Evolutionary conservation across 2,888 invertebrate genomes (phyloP).

Genomic region (Hofmannophila pseudospretella): DNA sequence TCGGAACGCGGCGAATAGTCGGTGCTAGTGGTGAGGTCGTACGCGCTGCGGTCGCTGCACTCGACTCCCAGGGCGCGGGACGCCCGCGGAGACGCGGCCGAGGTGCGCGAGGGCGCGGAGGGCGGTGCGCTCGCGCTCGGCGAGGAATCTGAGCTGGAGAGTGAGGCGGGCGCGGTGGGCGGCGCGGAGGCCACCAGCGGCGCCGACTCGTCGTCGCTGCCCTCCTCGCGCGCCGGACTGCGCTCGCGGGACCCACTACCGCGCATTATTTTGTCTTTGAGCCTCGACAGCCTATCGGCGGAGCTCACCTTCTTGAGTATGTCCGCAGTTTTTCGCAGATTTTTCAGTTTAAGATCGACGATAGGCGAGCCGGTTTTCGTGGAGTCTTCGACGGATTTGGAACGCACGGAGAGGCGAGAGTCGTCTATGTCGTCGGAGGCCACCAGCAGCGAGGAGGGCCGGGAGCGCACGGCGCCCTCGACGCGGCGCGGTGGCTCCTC

Average conservation of each 20-base stretch:
- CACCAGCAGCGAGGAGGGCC: slow-evolving; percentile 51
- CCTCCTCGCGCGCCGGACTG: slow-evolving; percentile 49
- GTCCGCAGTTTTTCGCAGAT: slow-evolving; percentile 53
- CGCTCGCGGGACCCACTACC: slow-evolving; percentile 54
- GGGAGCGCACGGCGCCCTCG: slow-evolving; percentile 26
- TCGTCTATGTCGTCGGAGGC: slow-evolving; percentile 33
- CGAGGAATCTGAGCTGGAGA: slow-evolving; percentile 1
- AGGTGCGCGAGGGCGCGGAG: too few relatives aligned
- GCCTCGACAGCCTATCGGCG: slow-evolving; percentile 54
- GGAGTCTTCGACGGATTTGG: slow-evolving; percentile 63
- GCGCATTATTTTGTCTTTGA: slow-evolving; percentile 59
- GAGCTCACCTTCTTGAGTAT: slow-evolving; percentile 59
- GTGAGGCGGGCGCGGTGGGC: slow-evolving; percentile 2
- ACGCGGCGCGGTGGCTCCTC: slow-evolving; percentile 15
- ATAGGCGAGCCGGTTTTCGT: slow-evolving; percentile 38
- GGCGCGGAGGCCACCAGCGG: slow-evolving; percentile 74
- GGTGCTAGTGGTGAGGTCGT: slow-evolving; percentile 34
- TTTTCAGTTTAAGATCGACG: slow-evolving; percentile 49
- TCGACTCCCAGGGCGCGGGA: slow-evolving; percentile 29
- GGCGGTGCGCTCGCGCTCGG: too few relatives aligned
- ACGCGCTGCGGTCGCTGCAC: slow-evolving; percentile 29
- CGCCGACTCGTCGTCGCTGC: slow-evolving; percentile 83
- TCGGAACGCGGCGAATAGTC: slow-evolving; percentile 65
- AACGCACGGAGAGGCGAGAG: slow-evolving; percentile 39
- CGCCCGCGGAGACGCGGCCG: slow-evolving; percentile 11